Base-by-base conservation (phyloP, 2,797 vertebrate genomes). In the Neomorphus geoffroyi region DNA sequence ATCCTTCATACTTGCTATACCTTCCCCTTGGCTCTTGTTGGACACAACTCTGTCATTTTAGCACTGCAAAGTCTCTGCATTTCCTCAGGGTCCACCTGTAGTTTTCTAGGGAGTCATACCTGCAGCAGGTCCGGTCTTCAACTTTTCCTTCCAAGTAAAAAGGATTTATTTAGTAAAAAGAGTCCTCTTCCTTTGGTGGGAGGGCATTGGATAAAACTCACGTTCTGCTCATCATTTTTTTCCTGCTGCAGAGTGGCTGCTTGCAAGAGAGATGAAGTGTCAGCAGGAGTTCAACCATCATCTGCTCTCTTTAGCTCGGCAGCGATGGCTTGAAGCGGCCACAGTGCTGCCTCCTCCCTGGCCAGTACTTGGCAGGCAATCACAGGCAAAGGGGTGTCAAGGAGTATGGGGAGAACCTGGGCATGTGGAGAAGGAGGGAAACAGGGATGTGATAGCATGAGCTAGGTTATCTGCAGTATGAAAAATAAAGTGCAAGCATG, bases 1-100 rank as follows among this genome's bases (percentile, higher is more conserved):
- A 37, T 81, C 57, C 61, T 57, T 91, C 75, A 33, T 26, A 57
- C 7, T 50, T 7, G 1, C 53, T 82, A 1, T 16, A 22, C 30
- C 5, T 85, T 85, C 61, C 80, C 69, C 50, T 84, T 6, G 6
- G 58, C 62, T 72, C 15, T 0, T 0, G 13, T 23, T 0, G 0
- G 57, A 35, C 45, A 39, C 2, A 21, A 48, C 57, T 88, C 69
- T 64, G 48, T 80, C 64, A 62, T 78, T 88, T 77, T 33, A 74
- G 45, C 32, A 22, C 56, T 85, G n/a, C 48, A 46, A 75, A 58
- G 37, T 41, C 32, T 66, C 70, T 77, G n/a, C 37, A 32, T 91
- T 90, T 89, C 67, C 91, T 57, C 39, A 75, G 37, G 6, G 43
- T 8, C 24, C 54, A 61, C n/a, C 39, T 54, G 21, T 50, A 43